phyloP scores from a whole-genome alignment of 2,797 vertebrate species.

The Xenentodon cancila region DNA sequence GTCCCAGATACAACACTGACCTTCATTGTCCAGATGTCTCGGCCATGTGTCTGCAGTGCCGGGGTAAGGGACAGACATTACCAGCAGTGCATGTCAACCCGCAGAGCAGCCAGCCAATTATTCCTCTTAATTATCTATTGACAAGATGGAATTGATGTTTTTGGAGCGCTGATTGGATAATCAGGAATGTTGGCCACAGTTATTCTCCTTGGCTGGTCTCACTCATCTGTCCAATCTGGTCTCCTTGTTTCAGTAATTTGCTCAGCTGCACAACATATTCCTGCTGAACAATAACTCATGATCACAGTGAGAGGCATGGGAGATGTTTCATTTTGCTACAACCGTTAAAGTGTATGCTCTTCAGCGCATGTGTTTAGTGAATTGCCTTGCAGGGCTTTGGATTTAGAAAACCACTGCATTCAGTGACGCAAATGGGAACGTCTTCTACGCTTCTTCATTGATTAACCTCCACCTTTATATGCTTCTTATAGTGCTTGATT shows the following conservation, averaged over 20 bases:
- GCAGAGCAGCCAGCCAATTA: conserved; percentile 75
- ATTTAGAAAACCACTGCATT: conserved; percentile 14
- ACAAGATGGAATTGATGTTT: conserved; percentile 82
- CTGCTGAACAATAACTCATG: conserved; percentile 53
- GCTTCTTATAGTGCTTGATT: conserved; percentile 55
- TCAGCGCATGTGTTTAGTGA: conserved; percentile 7
- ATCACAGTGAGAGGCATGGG: conserved; percentile 23
- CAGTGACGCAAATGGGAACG: conserved; percentile 32
- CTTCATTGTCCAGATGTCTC: conserved; percentile 36
- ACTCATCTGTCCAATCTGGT: conserved; percentile 76
- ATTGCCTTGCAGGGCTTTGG: conserved; percentile 28
- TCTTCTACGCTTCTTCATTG: conserved; percentile 52
- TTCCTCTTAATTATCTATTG: conserved; percentile 84
- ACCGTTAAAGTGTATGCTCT: conserved; percentile 5
- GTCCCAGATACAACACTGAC: conserved; percentile 32
- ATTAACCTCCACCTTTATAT: conserved; percentile 71
- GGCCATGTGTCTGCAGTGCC: conserved; percentile 33
- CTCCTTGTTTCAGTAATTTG: conserved; percentile 68
- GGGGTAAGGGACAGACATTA: conserved; percentile 62
- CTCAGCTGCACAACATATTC: conserved; percentile 61
- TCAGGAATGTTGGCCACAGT: conserved; percentile 79
- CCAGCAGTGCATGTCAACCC: conserved; percentile 65
- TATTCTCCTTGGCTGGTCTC: conserved; percentile 77
- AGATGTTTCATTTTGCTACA: conserved; percentile 18
- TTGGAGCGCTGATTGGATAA: conserved; percentile 80